A percentile compares a stretch with the other conserved stretches of the same genome.
Conservation (phyloP, 1,140 invertebrate genomes). For the Calosoma granatense region DNA sequence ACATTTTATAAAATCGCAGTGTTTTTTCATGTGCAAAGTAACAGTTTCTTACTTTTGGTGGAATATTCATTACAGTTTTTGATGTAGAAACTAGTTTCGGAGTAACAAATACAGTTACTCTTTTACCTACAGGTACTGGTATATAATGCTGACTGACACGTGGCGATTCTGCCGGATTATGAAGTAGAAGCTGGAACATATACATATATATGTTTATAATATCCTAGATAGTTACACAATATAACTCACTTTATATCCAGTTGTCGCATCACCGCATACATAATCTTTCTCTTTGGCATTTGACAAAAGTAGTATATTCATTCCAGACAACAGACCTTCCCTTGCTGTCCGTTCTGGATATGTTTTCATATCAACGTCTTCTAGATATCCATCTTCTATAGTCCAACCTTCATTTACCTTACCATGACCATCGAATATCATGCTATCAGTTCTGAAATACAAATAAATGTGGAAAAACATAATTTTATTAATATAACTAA, state of each 20-base stretch:
- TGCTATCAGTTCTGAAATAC: neutral
- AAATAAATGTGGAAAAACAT: neutral
- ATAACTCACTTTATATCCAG: neutral
- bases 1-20: conserved; percentile 42
- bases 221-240: neutral
- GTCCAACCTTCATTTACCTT: conserved; percentile 17
- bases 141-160: conserved; percentile 47
- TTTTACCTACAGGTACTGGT: conserved; percentile 38
- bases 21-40: conserved; percentile 46
- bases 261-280: neutral
- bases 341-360: conserved; percentile 20
- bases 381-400: conserved; percentile 20
- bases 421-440: neutral
- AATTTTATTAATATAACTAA: neutral
- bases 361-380: neutral
- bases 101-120: conserved; percentile 46
- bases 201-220: neutral
- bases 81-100: conserved; percentile 54
- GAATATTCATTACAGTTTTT: conserved; percentile 40
- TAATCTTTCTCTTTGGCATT: neutral
- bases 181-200: conserved; percentile 40
- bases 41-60: conserved; percentile 44
- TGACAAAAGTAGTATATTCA: neutral
- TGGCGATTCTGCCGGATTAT: conserved; percentile 49
- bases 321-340: conserved; percentile 17